Base-by-base conservation (phyloP, 1,140 invertebrate genomes). In the Drosophila biarmipes region DNA sequence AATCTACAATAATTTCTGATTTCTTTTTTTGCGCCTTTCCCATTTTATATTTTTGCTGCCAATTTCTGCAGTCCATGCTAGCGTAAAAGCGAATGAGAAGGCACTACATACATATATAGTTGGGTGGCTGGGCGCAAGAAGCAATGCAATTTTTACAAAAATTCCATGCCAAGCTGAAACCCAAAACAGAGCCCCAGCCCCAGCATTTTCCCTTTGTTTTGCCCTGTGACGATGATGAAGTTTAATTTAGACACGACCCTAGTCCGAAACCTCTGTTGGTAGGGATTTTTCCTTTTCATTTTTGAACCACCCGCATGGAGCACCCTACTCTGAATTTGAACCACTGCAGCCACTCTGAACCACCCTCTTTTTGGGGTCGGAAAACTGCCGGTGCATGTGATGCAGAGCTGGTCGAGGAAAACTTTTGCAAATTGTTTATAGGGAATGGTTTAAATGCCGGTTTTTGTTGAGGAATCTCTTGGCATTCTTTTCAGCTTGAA, bases 1-100 rank as follows among this genome's bases (percentile, higher is more conserved):
- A 89, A 89, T 89, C 84, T 89, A 89, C 85, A 89, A 90, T 89
- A 89, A 89, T 89, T 89, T 80, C 84, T 84, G 84, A 89, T 84
- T 87, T 89, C 84, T 79, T 89, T 89, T 37, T 54, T 49, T 77
- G 73, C 58, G 57, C 69, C 61, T 66, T 85, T 78, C 62, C 54
- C 59, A 63, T 52, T 62, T 63, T 61, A 66, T 77, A 51, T 78
- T 84, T 81, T 63, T 63, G 45, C 62, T 89, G 84, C 84, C 84
- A 90, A 89, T 89, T 86, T 84, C 79, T 89, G 85, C 84, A 89
- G 80, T 64, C 48, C 56, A 64, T 24, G 62, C 69, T 63, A 48
- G 58, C 73, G 59, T 63, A 68, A 76, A 72, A 61, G 52, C 29
- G 38, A 42, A 34, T 37, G 38, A 40, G 34, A 40, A n/a, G 58